Conservation (phyloP, 64 coral and sea anemone species). For the Trachythela sp. region DNA sequence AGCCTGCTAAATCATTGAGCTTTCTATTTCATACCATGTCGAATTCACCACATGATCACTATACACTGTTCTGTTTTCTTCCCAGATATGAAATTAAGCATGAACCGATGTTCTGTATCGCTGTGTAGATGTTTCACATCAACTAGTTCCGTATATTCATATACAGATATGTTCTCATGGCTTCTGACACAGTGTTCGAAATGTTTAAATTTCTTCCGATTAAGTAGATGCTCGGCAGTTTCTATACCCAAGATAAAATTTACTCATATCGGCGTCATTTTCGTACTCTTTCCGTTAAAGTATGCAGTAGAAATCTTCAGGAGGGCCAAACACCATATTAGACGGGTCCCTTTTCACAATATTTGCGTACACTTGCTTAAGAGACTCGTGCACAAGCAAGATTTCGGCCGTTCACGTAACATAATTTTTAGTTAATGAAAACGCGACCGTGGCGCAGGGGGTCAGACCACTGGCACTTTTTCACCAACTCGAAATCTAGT, state of each 20-base stretch:
- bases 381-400: constrained; percentile 41
- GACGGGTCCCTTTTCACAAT: constrained; percentile 43
- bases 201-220: constrained; percentile 52
- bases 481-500: constrained; percentile 40
- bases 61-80: background rate
- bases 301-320: constrained; percentile 59
- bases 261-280: constrained; percentile 24
- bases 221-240: constrained; percentile 58
- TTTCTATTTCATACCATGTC: constrained; percentile 61
- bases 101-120: background rate
- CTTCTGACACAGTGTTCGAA: constrained; percentile 20
- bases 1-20: constrained; percentile 35
- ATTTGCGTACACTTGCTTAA: constrained; percentile 56
- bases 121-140: constrained; percentile 30
- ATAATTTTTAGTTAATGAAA: constrained; percentile 58
- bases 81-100: background rate
- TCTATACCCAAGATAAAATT: constrained; percentile 58
- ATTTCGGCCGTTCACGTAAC: constrained; percentile 4
- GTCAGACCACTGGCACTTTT: background rate
- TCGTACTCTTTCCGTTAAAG: constrained; percentile 40
- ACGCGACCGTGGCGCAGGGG: constrained; percentile 57
- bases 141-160: background rate
- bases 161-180: background rate
- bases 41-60: constrained; percentile 35
- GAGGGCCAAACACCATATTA: constrained; percentile 57